A percentile compares a stretch with the other conserved stretches of the same genome.
Evolutionary conservation across 1,140 invertebrate genomes (phyloP).

Genomic region (Anagrus nilaparvatae): DNA sequence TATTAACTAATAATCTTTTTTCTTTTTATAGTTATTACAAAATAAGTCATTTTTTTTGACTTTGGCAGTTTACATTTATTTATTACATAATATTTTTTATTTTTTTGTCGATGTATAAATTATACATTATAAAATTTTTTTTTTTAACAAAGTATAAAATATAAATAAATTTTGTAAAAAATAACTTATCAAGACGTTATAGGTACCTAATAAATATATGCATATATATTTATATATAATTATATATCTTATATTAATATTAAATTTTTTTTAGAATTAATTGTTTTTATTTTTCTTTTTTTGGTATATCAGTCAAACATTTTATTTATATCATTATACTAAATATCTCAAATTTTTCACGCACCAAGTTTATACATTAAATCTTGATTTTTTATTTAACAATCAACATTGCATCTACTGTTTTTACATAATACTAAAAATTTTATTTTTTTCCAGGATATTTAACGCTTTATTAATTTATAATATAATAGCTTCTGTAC

Average conservation of each 20-base stretch:
- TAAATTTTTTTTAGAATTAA: background rate
- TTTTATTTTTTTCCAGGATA: slow-evolving; percentile 12
- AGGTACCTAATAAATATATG: too few species aligned
- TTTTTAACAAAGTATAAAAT: too few species aligned
- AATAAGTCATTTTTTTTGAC: background rate
- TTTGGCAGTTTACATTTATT: background rate
- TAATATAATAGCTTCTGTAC: slow-evolving; percentile 17
- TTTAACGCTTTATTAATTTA: slow-evolving; percentile 12
- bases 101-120: background rate
- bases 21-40: background rate
- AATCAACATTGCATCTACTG: slow-evolving; percentile 16
- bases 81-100: background rate
- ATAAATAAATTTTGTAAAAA: too few species aligned
- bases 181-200: too few species aligned
- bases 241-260: too few species aligned
- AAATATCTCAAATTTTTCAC: slow-evolving; percentile 13
- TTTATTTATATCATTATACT: slow-evolving; percentile 15
- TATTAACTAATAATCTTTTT: background rate
- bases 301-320: slow-evolving; percentile 9
- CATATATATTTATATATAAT: too few species aligned
- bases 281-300: slow-evolving; percentile 7
- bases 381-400: slow-evolving; percentile 14
- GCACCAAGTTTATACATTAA: slow-evolving; percentile 11
- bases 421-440: slow-evolving; percentile 13
- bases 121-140: too few species aligned